Evolutionary conservation across 2,888 invertebrate species (phyloP), one percentile per base, ranked within the genome.

Genomic region (Diaphora mendica): DNA sequence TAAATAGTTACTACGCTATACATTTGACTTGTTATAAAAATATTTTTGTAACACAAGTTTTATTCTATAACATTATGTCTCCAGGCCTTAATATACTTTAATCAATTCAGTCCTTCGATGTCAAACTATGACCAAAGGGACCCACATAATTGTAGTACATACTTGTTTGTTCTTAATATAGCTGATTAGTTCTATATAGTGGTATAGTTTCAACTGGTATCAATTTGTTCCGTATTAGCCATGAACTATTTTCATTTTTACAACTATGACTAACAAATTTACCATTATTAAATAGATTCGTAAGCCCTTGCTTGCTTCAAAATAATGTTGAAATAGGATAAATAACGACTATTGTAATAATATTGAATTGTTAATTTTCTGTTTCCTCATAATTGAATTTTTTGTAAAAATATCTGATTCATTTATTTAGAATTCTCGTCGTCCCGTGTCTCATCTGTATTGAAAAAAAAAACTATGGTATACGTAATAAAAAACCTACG

Each of bases 1-100:
- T 68, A 51, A 15, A 64, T 48, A 62, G 67, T 72, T 5, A 5
- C 59, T 69, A 20, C 8, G 26, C 51, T 62, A 69, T 69, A 69
- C 26, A 39, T 62, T 55, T 26, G 17, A 39, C 23, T 35, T n/a
- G 51, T 51, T 23, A 51, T 33, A 35, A 15, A 33, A n/a, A 68
- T 4, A 51, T n/a, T 35, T n/a, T 51, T 15, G 23, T 35, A 30
- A 62, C 23, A 62, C 44, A 2, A 44, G 15, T 44, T 44, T 35
- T 35, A 35, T 35, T 35, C 4, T 35, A 35, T 35, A 0, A 35
- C 5, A 35, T 4, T 39, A 39, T 39, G 39, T 62, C 17, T 30
- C 17, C 17, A 30, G 62, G 15, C 5, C 17, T 62, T 17, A 62
- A 62, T 30, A 62, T 26, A 62, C 62, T 62, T 30, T 8, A 30